Base-by-base conservation (phyloP, 2,113 vertebrate species). In the Paratilapia polleni region DNA sequence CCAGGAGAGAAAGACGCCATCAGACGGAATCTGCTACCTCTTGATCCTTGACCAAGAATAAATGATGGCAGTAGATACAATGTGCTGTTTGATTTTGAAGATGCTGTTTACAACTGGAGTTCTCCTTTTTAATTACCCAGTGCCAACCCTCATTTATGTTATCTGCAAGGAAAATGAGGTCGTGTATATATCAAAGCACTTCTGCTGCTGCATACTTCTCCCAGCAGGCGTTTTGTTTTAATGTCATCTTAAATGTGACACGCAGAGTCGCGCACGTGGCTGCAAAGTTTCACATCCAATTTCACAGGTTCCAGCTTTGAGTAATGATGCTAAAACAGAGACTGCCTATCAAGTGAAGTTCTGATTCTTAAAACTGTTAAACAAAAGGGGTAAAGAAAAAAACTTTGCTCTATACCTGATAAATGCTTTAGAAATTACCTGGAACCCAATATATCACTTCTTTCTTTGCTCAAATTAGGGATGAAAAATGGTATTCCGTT, bases 51-150 rank as follows among this genome's bases (percentile, higher is more conserved):
- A 85, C 80, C n/a, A 8, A 52, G 43, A 85, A 78, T 83, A 81
- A 87, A 84, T 63, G 81, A 61, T 47, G 63, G 41, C 61, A 31
- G 34, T 68, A 20, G 41, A 76, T 54, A 28, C 76, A 77, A 56
- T 59, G 10, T 49, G 3, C 28, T 15, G 62, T 81, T 87, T 81
- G 80, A 26, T 54, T 80, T 74, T 81, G 43, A 87, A 77, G 78
- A 82, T 78, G 26, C 58, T 87, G 87, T 94, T 92, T 93, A 82
- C 89, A 82, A 58, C 70, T 76, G 66, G 12, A 84, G 87, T 81
- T 77, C 81, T 90, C 64, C 76, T 83, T 80, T 79, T 90, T 91
- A 92, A 94, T 91, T 88, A 91, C 84, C 79, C 64, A 61, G 57
- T 66, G 84, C 81, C 80, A 89, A 5, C 70, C 62, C 82, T 91